Base-by-base conservation (phyloP, 2,888 invertebrate species). In the Choristoneura rosaceana region DNA sequence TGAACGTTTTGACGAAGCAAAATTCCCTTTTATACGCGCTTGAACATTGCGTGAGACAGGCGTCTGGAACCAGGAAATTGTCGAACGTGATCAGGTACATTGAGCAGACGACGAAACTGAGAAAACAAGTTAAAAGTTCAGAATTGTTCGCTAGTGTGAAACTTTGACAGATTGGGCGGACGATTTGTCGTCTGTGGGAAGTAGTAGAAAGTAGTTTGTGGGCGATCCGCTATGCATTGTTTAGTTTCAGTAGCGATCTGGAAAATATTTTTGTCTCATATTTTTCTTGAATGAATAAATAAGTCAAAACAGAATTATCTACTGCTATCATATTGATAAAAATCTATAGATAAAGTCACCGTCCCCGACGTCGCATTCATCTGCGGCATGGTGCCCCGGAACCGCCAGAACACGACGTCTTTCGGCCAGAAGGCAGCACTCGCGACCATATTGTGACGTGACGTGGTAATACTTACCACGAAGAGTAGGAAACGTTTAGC, bases 31-130 rank as follows among this genome's bases (percentile, higher is more conserved):
- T 47, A 47, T 17, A 5, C 34, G 17, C 17, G 9, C 41, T 17
- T 61, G 34, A 8, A 50, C 63, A 15, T 60, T 41, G 60, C 47
- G 12, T 45, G 17, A 45, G n/a, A 60, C 33, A 10, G n/a, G 17
- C 38, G 47, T n/a, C 52, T 17, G 38, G n/a, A 66, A 14, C 52
- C 71, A 71, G 71, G 67, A 71, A 68, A 71, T 71, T 71, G 71
- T 50, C 4, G 58, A 58, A 71, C 71, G 71, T 71, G 71, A 71
- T 68, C 67, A 45, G 62, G 55, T 66, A 71, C 66, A 50, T 50
- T 52, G 34, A 61, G 25, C 25, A 62, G 62, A 62, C 45, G 14
- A 43, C 17, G 61, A 61, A 45, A 50, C 50, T 59, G 38, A 64
- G 64, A 55, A 33, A 55, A 55, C 52, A 66, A 71, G 60, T 66